phyloP scores from a whole-genome alignment of 1,140 invertebrate species.

The Chionoecetes opilio region DNA sequence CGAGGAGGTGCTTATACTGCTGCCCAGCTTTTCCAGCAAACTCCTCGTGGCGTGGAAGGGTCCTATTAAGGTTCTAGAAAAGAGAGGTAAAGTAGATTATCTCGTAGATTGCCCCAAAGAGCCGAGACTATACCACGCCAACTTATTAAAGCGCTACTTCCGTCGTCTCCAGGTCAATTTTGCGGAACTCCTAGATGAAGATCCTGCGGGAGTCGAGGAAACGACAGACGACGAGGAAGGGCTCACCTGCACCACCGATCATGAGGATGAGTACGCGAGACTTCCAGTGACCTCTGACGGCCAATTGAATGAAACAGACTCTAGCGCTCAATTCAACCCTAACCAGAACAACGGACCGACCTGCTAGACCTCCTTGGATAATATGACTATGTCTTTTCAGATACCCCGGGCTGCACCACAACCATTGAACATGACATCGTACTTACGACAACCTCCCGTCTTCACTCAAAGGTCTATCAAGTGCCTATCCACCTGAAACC shows the following conservation, averaged over 20 bases:
- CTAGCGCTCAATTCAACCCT: not conserved
- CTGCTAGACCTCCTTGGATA: not conserved
- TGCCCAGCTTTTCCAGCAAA: not conserved
- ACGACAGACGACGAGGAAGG: not conserved
- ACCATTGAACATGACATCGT: constrained; percentile 18
- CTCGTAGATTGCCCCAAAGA: too few species aligned
- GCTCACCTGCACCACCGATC: not conserved
- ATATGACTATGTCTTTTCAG: constrained; percentile 43
- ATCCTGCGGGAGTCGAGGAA: not conserved
- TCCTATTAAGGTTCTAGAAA: not conserved
- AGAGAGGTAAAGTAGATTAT: constrained; percentile 39
- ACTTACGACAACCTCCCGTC: not conserved
- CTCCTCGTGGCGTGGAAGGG: constrained; percentile 41
- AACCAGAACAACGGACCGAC: not conserved
- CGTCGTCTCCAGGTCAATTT: not conserved
- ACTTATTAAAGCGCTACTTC: constrained; percentile 33
- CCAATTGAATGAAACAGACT: not conserved
- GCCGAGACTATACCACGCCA: constrained; percentile 31
- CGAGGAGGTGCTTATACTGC: too few species aligned
- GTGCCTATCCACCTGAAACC: constrained; percentile 30
- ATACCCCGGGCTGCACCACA: not conserved
- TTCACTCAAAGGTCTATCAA: not conserved
- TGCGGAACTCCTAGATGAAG: not conserved
- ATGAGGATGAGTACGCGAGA: too few species aligned
- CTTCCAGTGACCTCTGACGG: constrained; percentile 32